These are phyloP conservation scores for Neosalanx taihuensis DNA, from an alignment of 2,797 vertebrate species.

Conservation along the genomic window DNA sequence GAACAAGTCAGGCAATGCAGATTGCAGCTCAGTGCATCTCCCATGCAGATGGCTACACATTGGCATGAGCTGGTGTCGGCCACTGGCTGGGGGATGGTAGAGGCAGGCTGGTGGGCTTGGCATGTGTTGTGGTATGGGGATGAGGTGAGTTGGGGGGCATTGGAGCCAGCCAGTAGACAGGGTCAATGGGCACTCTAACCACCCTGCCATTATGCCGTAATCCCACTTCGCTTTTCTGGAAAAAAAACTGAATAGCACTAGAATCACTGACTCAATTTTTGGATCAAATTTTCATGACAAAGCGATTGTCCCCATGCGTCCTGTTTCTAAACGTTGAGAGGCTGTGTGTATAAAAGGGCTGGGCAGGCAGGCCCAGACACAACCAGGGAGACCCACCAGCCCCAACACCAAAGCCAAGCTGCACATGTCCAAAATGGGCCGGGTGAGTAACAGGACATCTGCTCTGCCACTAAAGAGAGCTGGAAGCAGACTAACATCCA, in stretches of 20 bases:
- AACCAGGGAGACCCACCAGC: conserved; percentile 46
- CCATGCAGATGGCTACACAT: conserved; percentile 51
- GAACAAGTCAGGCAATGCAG: conserved; percentile 18
- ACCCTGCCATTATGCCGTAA: conserved; percentile 84
- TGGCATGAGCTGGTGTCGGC: conserved; percentile 49
- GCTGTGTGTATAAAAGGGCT: conserved; percentile 80
- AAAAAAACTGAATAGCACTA: conserved; percentile 83
- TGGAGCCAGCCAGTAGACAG: conserved; percentile 47
- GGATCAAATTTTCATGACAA: conserved; percentile 95
- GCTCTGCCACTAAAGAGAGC: background rate
- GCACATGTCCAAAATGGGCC: conserved; percentile 67
- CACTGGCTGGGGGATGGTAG: conserved; percentile 26
- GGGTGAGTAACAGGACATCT: conserved; percentile 62
- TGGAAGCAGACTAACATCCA: no score
- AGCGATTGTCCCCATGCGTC: conserved; percentile 77
- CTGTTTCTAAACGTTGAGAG: conserved; percentile 67
- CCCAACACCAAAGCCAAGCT: conserved; percentile 28
- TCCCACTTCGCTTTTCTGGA: conserved; percentile 90
- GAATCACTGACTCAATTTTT: conserved; percentile 98
- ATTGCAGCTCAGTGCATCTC: conserved; percentile 17
- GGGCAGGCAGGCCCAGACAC: conserved; percentile 42
- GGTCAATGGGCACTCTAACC: conserved; percentile 57
- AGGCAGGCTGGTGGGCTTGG: conserved; percentile 47
- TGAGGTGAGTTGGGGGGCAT: conserved; percentile 31
- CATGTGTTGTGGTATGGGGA: conserved; percentile 34